Percentiles rank a stretch among this genome's conserved stretches.
Conservation (phyloP, 2,797 vertebrate genomes). For the Graptemys geographica region DNA sequence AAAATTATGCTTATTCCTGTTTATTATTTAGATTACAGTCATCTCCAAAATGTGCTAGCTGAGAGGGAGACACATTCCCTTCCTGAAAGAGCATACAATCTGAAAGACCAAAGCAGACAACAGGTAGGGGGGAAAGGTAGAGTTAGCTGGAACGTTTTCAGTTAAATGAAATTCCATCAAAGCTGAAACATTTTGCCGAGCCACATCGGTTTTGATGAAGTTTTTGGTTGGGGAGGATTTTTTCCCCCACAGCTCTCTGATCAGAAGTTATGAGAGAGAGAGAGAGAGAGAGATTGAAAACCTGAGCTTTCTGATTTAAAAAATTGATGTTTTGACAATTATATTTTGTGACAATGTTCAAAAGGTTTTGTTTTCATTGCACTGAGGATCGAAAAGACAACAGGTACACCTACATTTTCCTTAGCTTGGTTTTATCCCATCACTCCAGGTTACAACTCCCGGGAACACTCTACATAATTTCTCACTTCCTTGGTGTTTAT, state of each 20-base stretch:
- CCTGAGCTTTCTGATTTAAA: not conserved
- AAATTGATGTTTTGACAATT: not conserved
- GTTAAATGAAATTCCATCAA: not conserved
- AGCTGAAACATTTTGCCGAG: not conserved
- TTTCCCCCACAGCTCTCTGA: not conserved
- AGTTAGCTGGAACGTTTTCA: not conserved
- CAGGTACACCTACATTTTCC: not conserved
- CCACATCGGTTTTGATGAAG: not conserved
- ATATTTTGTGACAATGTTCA: not conserved
- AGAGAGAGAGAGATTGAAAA: not conserved
- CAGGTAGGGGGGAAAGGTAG: not conserved
- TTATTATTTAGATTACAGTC: not conserved
- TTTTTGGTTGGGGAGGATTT: not conserved
- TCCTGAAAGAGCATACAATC: not conserved
- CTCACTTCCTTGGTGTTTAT: not conserved
- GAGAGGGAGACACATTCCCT: not conserved
- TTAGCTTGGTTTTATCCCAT: not conserved
- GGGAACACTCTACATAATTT: not conserved
- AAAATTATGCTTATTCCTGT: not conserved
- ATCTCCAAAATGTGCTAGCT: not conserved
- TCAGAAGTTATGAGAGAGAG: not conserved
- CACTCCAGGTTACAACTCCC: accelerated
- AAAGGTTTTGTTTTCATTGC: not conserved
- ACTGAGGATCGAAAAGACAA: accelerated
- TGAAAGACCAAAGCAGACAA: not conserved